These are phyloP conservation scores for Lycorma delicatula DNA, from an alignment of 1,140 invertebrate genomes.

Conservation along the genomic window DNA sequence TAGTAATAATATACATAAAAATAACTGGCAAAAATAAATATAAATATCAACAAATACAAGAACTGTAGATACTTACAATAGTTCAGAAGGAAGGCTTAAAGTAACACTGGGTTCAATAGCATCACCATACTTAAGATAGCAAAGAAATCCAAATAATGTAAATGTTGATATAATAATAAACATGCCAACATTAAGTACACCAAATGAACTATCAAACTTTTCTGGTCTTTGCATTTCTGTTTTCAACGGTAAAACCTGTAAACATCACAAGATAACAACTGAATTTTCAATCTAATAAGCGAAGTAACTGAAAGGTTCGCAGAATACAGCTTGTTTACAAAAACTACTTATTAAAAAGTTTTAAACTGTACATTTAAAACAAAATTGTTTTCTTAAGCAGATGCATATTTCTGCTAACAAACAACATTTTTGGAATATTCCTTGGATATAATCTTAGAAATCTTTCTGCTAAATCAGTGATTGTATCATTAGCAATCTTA, in stretches of 20 bases:
- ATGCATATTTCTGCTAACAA: too few relatives aligned
- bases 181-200: constrained; percentile 83
- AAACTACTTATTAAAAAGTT: too few relatives aligned
- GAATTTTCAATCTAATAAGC: too few relatives aligned
- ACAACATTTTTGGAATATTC: too few relatives aligned
- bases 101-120: constrained; percentile 59
- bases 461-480: too few relatives aligned
- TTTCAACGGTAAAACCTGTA: constrained; percentile 55
- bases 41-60: neutral
- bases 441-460: too few relatives aligned
- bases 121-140: constrained; percentile 70
- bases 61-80: constrained; percentile 50
- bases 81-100: constrained; percentile 54
- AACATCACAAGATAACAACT: neutral
- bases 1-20: constrained; percentile 40
- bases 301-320: too few relatives aligned
- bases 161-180: constrained; percentile 72
- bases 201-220: constrained; percentile 68
- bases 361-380: neutral
- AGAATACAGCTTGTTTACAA: too few relatives aligned
- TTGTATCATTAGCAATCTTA: too few relatives aligned
- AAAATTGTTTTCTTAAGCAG: neutral
- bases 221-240: constrained; percentile 80
- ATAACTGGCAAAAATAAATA: constrained; percentile 67
- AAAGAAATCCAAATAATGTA: constrained; percentile 79